Percentiles rank a stretch among this genome's conserved stretches.
phyloP scores from a whole-genome alignment of 2,797 vertebrate species.

The Phyllotis vaccarum region DNA sequence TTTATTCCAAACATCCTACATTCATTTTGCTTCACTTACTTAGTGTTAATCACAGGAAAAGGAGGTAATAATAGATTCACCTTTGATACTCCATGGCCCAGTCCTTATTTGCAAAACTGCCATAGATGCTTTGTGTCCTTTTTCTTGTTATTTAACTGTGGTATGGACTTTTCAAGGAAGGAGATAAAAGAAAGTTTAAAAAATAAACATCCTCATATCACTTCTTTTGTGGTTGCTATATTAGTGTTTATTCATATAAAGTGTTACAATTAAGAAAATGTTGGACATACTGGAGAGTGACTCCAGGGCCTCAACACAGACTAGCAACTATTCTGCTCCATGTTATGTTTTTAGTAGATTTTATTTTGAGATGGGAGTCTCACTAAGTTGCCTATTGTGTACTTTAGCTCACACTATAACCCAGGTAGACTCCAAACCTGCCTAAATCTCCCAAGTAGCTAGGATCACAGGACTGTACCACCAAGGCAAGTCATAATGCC shows the following conservation, averaged over 20 bases:
- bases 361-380: not conserved
- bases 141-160: not conserved
- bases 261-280: not conserved
- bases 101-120: not conserved
- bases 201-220: not conserved
- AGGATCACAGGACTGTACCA: not conserved
- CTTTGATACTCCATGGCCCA: not conserved
- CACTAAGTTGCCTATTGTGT: not conserved
- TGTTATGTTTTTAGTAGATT: not conserved
- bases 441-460: not conserved
- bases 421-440: too few species aligned
- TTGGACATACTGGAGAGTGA: not conserved
- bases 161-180: not conserved
- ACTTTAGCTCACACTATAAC: not conserved
- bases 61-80: not conserved
- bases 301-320: not conserved
- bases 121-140: not conserved
- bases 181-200: not conserved
- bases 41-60: not conserved
- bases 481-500: not conserved
- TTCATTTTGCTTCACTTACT: not conserved
- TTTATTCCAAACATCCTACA: slow-evolving; percentile 1
- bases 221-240: not conserved
- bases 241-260: not conserved
- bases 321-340: not conserved